Conservation (phyloP, 2,113 vertebrate species). For the Oryzias celebensis region DNA sequence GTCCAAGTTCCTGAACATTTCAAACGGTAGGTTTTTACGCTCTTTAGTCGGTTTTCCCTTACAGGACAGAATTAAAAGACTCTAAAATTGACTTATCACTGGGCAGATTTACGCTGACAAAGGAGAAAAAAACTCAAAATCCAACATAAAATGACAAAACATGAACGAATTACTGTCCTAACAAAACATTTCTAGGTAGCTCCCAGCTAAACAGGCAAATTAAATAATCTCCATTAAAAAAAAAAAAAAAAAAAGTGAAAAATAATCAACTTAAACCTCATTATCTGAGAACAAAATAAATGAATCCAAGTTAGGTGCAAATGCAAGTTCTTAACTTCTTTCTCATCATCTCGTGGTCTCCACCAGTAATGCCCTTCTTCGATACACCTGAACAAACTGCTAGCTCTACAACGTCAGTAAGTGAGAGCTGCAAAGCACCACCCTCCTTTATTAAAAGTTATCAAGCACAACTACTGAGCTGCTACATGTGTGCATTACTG, state of each 20-base stretch:
- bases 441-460: slow-evolving; percentile 21
- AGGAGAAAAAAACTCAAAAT: too few species aligned
- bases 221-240: not conserved
- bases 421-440: not conserved
- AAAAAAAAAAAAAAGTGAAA: not conserved
- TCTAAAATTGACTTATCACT: too few species aligned
- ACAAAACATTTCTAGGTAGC: not conserved
- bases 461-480: slow-evolving; percentile 13
- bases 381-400: slow-evolving; percentile 1
- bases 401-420: not conserved
- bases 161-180: not conserved
- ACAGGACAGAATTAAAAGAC: too few species aligned
- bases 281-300: too few species aligned
- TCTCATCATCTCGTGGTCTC: not conserved
- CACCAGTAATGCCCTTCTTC: not conserved
- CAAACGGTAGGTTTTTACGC: too few species aligned
- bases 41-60: too few species aligned
- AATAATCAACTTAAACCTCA: not conserved
- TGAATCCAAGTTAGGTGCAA: not conserved
- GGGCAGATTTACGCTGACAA: too few species aligned
- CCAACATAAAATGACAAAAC: too few species aligned
- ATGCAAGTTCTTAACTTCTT: slow-evolving; percentile 7
- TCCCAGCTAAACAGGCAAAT: not conserved
- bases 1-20: too few species aligned
- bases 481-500: slow-evolving; percentile 14